Percentiles rank a stretch among this genome's conserved stretches.
phyloP scores from a whole-genome alignment of 2,888 invertebrate species.

The Lamellibrachia satsuma region DNA sequence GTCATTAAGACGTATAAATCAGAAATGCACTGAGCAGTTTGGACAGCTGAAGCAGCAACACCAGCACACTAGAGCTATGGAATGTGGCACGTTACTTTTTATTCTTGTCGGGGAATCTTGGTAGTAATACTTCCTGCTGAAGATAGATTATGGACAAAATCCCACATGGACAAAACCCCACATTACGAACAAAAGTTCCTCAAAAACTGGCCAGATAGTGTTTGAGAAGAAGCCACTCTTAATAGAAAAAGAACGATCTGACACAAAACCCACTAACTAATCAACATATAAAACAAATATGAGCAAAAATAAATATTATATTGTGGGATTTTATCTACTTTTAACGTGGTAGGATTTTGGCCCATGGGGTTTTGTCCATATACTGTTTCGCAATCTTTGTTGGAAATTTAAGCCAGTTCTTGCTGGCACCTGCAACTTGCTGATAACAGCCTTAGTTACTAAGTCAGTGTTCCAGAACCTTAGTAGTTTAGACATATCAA shows the following conservation, averaged over 20 bases:
- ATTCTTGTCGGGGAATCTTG: background rate
- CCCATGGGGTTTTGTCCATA: background rate
- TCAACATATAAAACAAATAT: background rate
- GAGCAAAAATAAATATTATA: background rate
- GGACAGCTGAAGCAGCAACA: background rate
- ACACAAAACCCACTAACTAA: background rate
- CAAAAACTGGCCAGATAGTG: background rate
- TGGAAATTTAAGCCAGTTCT: background rate
- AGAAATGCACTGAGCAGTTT: background rate
- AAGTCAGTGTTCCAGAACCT: background rate
- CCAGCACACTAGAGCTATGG: background rate
- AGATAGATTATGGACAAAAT: background rate
- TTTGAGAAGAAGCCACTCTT: background rate
- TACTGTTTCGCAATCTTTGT: background rate
- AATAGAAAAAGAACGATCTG: background rate
- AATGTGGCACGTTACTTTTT: background rate
- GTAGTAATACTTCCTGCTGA: background rate
- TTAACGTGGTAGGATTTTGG: background rate
- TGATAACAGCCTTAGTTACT: background rate
- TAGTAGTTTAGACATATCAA: background rate
- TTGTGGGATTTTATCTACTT: no score
- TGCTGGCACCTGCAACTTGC: background rate
- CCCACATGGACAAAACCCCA: background rate
- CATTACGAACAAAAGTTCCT: background rate
- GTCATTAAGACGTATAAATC: background rate